Evolutionary conservation across 2,888 invertebrate species (phyloP).

Genomic region (Dolichopus griseipennis): DNA sequence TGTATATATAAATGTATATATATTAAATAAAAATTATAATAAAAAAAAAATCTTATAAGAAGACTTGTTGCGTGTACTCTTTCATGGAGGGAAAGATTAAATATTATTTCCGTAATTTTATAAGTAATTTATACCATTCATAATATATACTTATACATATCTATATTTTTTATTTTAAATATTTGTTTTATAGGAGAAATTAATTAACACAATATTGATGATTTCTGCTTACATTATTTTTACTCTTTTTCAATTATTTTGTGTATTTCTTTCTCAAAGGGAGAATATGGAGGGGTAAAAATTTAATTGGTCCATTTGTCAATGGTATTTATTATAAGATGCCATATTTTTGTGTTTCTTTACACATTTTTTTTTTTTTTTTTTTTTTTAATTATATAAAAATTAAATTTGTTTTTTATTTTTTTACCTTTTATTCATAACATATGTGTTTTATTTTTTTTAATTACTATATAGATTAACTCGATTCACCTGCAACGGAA

Average conservation of each 20-base stretch:
- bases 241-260: background rate
- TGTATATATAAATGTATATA: background rate
- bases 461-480: conserved; percentile 1
- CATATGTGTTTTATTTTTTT: background rate
- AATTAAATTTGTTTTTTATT: background rate
- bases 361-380: conserved; percentile 1
- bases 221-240: background rate
- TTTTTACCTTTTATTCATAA: background rate
- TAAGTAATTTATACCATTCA: background rate
- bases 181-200: background rate
- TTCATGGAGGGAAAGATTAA: background rate
- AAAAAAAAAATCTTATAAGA: conserved; percentile 9
- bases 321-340: conserved; percentile 9
- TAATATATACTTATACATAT: background rate
- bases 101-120: background rate
- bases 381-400: conserved; percentile 5
- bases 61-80: conserved; percentile 9
- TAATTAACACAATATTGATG: background rate
- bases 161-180: background rate
- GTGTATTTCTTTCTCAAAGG: background rate
- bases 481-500: background rate
- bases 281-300: background rate
- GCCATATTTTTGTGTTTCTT: background rate
- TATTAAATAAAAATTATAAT: background rate
- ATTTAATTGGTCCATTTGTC: conserved; percentile 10